Evolutionary conservation across 2,888 invertebrate species (phyloP), one percentile per base, ranked within the genome.

Genomic region (Melolontha melolontha): DNA sequence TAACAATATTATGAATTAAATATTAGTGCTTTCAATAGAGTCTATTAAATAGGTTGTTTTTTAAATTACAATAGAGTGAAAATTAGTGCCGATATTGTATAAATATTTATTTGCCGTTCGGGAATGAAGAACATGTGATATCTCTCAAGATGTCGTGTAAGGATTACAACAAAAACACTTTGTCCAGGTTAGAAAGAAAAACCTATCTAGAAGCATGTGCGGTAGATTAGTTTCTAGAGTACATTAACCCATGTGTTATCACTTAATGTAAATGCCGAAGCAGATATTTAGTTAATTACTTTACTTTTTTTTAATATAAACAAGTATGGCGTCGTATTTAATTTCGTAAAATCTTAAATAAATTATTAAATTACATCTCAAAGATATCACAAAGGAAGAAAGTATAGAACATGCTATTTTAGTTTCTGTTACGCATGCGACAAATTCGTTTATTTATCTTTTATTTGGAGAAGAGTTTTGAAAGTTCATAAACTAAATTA

Each of bases 171-270:
- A 16, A 54, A 11, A 51, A 34, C 39, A 17, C 16, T 14, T 54
- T 14, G 2, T 54, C 14, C 54, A 54, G 54, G 54, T 54, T 40
- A 40, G 54, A 39, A 54, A 49, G 10, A 50, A 50, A 49, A 50
- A 50, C 27, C 12, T 51, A 29, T n/a, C 29, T n/a, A 16, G 1
- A 54, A 16, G n/a, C 40, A 34, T 54, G 39, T 12, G 16, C 12
- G 39, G 39, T 39, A 54, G 34, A 39, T 54, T 54, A 39, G 11
- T 54, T 40, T 27, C 14, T 14, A 39, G 52, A 52, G 52, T 52
- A 34, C 52, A 16, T 52, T 52, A 29, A 52, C 52, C 52, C 52
- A 34, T 34, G 14, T 52, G 12, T 39, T 54, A 54, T 54, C 39
- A 39, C 54, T 40, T 40, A n/a, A n/a, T n/a, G n/a, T 16, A 14